A percentile compares a stretch with the other conserved stretches of the same genome.
These are phyloP conservation scores for Anas bernieri DNA, from an alignment of 2,797 vertebrate genomes.

Conservation along the genomic window DNA sequence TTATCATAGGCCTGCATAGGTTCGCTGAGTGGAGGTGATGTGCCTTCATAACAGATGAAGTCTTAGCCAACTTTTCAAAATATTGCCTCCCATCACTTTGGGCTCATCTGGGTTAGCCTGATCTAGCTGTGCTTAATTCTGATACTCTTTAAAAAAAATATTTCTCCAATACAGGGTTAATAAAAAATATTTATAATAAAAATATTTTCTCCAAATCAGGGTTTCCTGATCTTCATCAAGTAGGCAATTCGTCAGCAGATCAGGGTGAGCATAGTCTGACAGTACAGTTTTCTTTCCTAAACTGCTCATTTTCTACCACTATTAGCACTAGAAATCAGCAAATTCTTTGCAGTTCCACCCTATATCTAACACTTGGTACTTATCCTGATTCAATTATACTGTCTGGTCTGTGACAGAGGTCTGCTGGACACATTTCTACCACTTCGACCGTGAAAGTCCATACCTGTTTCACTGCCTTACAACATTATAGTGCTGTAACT, in stretches of 20 bases:
- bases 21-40: background rate
- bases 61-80: background rate
- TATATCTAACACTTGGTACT: background rate
- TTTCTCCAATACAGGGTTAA: background rate
- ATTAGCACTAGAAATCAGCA: background rate
- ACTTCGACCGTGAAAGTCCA: background rate
- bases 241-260: background rate
- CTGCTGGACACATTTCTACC: background rate
- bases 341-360: background rate
- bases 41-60: background rate
- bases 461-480: background rate
- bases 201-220: background rate
- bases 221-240: background rate
- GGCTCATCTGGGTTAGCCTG: background rate
- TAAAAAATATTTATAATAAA: background rate
- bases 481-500: background rate
- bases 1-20: background rate
- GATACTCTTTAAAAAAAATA: background rate
- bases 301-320: background rate
- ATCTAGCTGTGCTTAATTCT: background rate
- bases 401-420: background rate
- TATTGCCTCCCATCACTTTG: background rate
- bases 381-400: background rate
- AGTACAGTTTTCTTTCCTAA: background rate
- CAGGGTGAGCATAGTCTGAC: background rate